Evolutionary conservation across 2,113 vertebrate genomes (phyloP).

Genomic region (Neogobius melanostomus): DNA sequence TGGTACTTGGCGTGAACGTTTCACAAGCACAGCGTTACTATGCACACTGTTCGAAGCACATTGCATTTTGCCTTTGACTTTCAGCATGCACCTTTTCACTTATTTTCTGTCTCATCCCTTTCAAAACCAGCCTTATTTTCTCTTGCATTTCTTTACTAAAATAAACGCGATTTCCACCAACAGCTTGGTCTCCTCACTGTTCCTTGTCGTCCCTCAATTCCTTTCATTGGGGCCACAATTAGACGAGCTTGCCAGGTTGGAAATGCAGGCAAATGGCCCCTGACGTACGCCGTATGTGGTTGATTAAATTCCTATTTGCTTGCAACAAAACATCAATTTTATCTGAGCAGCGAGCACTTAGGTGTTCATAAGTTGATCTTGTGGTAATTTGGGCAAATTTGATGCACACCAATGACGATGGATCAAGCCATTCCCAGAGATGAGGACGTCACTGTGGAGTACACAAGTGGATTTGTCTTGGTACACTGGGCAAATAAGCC

Average conservation of each 20-base stretch:
- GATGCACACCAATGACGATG: slow-evolving; percentile 1
- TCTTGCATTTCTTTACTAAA: slow-evolving; percentile 1
- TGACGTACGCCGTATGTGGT: slow-evolving; percentile 16
- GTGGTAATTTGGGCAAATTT: slow-evolving; percentile 22
- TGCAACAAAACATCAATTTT: neutral
- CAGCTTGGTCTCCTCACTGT: neutral
- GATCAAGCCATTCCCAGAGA: slow-evolving; percentile 7
- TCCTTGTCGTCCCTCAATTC: slow-evolving; percentile 1
- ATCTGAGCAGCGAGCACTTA: slow-evolving; percentile 4
- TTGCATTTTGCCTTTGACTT: neutral
- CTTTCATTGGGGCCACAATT: neutral
- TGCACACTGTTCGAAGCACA: neutral
- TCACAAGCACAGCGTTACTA: neutral
- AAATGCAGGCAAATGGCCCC: slow-evolving; percentile 15
- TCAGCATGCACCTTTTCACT: neutral
- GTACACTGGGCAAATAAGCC: neutral
- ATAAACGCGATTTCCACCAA: slow-evolving; percentile 19
- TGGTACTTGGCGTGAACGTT: neutral
- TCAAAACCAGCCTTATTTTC: neutral
- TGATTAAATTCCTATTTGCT: neutral
- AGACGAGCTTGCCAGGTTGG: slow-evolving; percentile 15
- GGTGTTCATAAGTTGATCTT: slow-evolving; percentile 17
- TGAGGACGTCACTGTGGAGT: slow-evolving; percentile 2
- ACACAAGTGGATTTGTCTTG: slow-evolving; percentile 23
- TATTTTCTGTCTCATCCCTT: neutral